Evolutionary conservation across 2,113 vertebrate genomes (phyloP), one percentile per base, ranked within the genome.

Genomic region (Phoxinus phoxinus): DNA sequence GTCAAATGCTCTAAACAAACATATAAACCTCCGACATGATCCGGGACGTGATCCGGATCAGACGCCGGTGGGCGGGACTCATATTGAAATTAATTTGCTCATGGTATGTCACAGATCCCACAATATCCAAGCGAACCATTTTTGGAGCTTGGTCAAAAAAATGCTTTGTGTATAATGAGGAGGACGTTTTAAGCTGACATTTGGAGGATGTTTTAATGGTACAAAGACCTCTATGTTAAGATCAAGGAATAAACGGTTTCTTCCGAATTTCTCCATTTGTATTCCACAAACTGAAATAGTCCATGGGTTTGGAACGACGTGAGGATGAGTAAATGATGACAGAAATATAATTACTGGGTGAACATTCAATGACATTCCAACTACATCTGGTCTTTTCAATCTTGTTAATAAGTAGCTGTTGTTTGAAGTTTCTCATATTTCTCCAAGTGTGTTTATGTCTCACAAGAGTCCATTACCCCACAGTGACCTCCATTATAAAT

Each of bases 361-460:
- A 46, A 48, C n/a, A 74, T 46, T 74, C 71, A 46, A 15, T 44
- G 46, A 25, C 41, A 46, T 44, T 73, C 53, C 53, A 23, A 23
- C 17, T 46, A 46, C n/a, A 17, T 46, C 7, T 48, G n/a, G 13
- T 13, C 13, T 13, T 48, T 46, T n/a, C n/a, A 74, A 2, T 74
- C 72, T 27, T 74, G 76, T 79, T 35, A 56, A 77, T 74, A 77
- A 77, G 12, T 77, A 21, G 48, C 75, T 58, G 51, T 77, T 19
- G 4, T 58, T 35, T 19, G 15, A 13, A 51, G 44, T 53, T 53
- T 17, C 25, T 51, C 25, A 10, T 21, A 11, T 53, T 75, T 53
- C 72, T 46, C 44, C 25, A 53, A 77, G 51, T 32, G 75, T 79
- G 53, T 59, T 59, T 59, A 41, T 59, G 23, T 37, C 51, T n/a